Evolutionary conservation across 2,113 vertebrate genomes (phyloP), one percentile per base, ranked within the genome.

Genomic region (Lasiurus borealis): DNA sequence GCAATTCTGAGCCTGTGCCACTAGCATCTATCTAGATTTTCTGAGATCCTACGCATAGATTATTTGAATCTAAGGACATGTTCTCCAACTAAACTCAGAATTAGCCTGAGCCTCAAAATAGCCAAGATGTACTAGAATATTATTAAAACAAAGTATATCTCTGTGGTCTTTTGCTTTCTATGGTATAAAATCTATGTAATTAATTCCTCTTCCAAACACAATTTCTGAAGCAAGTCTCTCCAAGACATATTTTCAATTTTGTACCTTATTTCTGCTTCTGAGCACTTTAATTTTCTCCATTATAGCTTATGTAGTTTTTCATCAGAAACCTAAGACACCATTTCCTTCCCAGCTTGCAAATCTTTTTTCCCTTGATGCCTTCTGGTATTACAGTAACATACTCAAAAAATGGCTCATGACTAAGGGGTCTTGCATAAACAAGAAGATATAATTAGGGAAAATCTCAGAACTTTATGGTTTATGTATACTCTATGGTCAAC

Each of bases 1-100:
- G 64, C 54, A 13, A 25, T 34, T 34, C 71, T 27, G n/a, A 31
- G 69, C 34, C 31, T n/a, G 13, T 21, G 21, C 27, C 25, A 50
- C 48, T 5, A 18, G 23, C 9, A 34, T 23, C n/a, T n/a, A n/a
- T n/a, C 57, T 54, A 77, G 76, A 21, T 86, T 46, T 82, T 69
- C 62, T 59, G 54, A 83, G 52, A 76, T 50, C 75, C 62, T 87
- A 21, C 2, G 14, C 36, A 34, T 21, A 27, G 54, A 84, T 48
- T 54, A 78, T 5, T 76, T n/a, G 48, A 59, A 90, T 85, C 57
- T 34, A 69, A 21, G 34, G 78, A 34, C 36, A 25, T 54, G 2
- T 82, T 73, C 71, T 83, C 62, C 34, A 77, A 62, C 80, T 50
- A 72, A 86, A 72, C 23, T 80, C 80, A 90, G 54, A 85, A 80